Base-by-base conservation (phyloP, 2,113 vertebrate species). In the Notechis scutatus region DNA sequence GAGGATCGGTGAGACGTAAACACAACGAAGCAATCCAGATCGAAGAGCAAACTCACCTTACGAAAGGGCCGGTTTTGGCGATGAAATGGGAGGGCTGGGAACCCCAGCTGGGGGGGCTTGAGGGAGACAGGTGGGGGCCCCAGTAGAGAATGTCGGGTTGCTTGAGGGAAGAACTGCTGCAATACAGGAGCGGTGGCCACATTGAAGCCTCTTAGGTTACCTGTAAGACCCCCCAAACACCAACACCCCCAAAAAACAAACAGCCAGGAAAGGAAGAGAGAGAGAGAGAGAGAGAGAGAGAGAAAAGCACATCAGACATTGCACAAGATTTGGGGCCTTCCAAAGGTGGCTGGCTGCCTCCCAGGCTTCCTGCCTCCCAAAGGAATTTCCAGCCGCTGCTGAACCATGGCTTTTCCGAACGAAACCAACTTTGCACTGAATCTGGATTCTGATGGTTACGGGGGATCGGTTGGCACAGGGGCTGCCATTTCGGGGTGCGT, bases 101-200 rank as follows among this genome's bases (percentile, higher is more conserved):
- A 99, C 85, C 97, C 98, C 98, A 98, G 96, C 11, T 98, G 98
- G 26, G 98, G 94, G 0, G 98, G 97, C 94, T 99, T 99, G n/a
- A 99, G 97, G 93, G 98, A 97, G 94, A 99, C 98, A 18, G 99
- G 99, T 92, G 99, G 98, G 0, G 99, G 99, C 1, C 99, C 99
- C 29, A 99, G 98, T 88, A 99, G 98, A 88, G 99, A 99, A 34
- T 99, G 98, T 93, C 98, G 97, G 5, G 98, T 96, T 42, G 98
- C 98, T n/a, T 99, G 97, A 5, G 99, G 95, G 85, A 99, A 99
- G 97, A 99, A 99, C 96, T 99, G 99, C 90, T 98, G 98, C 92
- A 99, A 98, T 91, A 98, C 98, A 95, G 99, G 98, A 2, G 92
- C 88, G 0, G 98, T 98, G 0, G 97, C 97, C 98, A 99, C 98